phyloP scores from a whole-genome alignment of 2,113 vertebrate genomes.

The Prionailurus viverrinus region DNA sequence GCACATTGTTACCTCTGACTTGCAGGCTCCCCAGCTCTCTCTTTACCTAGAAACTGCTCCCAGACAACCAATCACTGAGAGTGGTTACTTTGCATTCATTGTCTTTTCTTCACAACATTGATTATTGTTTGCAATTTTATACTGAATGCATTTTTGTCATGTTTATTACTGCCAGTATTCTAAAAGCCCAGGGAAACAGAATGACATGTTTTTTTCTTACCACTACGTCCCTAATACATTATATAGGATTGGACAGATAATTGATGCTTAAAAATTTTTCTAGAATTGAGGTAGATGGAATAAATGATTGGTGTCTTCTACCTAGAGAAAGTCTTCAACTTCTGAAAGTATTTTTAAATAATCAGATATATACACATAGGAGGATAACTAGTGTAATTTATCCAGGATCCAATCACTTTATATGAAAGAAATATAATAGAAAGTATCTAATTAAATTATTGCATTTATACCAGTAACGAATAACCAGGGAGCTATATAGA shows the following conservation, averaged over 20 bases:
- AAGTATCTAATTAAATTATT: neutral
- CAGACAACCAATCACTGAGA: neutral
- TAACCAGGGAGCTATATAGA: neutral
- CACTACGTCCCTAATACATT: neutral
- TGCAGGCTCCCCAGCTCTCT: neutral
- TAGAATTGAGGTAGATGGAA: neutral
- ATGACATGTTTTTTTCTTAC: neutral
- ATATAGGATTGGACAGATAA: neutral
- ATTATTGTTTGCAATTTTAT: neutral
- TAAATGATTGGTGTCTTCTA: neutral
- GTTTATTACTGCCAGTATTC: neutral
- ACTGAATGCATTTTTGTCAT: neutral
- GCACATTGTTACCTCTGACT: neutral
- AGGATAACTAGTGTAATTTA: neutral
- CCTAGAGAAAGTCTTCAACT: neutral
- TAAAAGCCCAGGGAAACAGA: neutral
- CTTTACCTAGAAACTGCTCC: neutral
- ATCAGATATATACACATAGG: neutral
- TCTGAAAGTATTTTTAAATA: neutral
- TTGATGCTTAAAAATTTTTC: neutral
- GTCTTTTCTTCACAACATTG: neutral
- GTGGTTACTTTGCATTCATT: neutral
- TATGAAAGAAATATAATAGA: neutral
- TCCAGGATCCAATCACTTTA: neutral
- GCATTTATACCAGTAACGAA: neutral